Evolutionary conservation across 2,888 invertebrate species (phyloP).

Genomic region (Drosophila pseudotakahashii): DNA sequence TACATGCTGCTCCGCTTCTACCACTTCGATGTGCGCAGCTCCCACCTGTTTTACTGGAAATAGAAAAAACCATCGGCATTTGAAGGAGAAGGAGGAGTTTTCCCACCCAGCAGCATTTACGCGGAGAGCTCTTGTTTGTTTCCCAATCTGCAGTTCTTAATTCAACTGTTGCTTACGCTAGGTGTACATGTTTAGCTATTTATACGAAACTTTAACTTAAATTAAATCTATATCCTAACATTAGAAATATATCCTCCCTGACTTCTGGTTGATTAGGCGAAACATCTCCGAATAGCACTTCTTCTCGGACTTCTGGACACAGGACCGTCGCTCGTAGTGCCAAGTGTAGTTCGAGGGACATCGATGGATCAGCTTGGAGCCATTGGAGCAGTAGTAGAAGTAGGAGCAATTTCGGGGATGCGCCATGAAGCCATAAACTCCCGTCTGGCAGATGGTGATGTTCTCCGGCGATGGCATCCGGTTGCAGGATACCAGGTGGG

Average conservation of each 20-base stretch:
- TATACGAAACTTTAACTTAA: constrained; percentile 43
- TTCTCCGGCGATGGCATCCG: constrained; percentile 6
- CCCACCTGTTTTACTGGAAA: constrained; percentile 83
- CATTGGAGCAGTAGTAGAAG: constrained; percentile 76
- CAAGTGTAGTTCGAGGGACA: constrained; percentile 75
- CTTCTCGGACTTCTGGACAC: constrained; percentile 55
- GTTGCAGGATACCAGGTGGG: constrained; percentile 35
- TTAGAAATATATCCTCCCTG: background rate
- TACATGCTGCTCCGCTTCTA: constrained; percentile 81
- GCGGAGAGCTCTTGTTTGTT: constrained; percentile 20
- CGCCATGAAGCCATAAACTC: constrained; percentile 65
- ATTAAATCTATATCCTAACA: constrained; percentile 38
- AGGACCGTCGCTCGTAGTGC: constrained; percentile 65
- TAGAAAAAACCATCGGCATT: constrained; percentile 22
- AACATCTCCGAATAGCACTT: constrained; percentile 57
- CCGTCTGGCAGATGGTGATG: constrained; percentile 51
- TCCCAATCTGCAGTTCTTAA: constrained; percentile 30
- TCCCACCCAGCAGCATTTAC: constrained; percentile 31
- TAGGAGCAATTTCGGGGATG: constrained; percentile 75
- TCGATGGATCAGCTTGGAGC: constrained; percentile 72
- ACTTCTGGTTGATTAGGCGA: background rate
- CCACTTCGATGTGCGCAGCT: constrained; percentile 81
- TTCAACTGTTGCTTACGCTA: constrained; percentile 38
- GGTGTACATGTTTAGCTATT: constrained; percentile 43
- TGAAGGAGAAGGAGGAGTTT: background rate